phyloP scores from a whole-genome alignment of 2,113 vertebrate genomes.

The Seriola aureovittata region DNA sequence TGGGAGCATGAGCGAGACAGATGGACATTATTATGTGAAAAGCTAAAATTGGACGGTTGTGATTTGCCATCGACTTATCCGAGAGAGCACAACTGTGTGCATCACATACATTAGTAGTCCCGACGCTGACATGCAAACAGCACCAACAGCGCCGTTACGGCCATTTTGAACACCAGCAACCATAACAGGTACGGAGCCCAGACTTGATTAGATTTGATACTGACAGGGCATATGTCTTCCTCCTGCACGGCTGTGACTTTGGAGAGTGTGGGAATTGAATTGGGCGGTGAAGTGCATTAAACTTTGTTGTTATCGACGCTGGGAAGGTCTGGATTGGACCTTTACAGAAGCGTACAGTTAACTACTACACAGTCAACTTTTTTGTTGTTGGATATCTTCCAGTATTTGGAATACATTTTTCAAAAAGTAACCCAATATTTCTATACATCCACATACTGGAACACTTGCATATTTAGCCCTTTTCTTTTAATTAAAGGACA shows the following conservation, averaged over 20 bases:
- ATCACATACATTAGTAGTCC: slow-evolving; percentile 61
- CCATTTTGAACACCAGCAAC: slow-evolving; percentile 66
- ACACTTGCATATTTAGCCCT: too few species aligned
- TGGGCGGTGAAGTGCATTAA: slow-evolving; percentile 50
- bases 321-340: slow-evolving; percentile 44
- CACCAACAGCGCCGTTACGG: slow-evolving; percentile 54
- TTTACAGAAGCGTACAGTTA: slow-evolving; percentile 19
- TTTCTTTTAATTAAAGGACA: too few species aligned
- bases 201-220: slow-evolving; percentile 79
- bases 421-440: too few species aligned
- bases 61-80: slow-evolving; percentile 8
- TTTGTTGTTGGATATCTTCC: not conserved
- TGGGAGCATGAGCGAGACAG: slow-evolving; percentile 16
- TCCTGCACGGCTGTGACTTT: slow-evolving; percentile 48
- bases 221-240: slow-evolving; percentile 82
- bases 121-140: slow-evolving; percentile 58
- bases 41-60: not conserved
- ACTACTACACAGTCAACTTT: not conserved
- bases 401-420: not conserved
- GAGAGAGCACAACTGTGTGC: slow-evolving; percentile 18
- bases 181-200: slow-evolving; percentile 56
- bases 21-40: slow-evolving; percentile 17
- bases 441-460: too few species aligned
- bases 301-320: slow-evolving; percentile 73
- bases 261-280: slow-evolving; percentile 71